Evolutionary conservation across 1,140 invertebrate species (phyloP).

Genomic region (Probaryconus sp.): DNA sequence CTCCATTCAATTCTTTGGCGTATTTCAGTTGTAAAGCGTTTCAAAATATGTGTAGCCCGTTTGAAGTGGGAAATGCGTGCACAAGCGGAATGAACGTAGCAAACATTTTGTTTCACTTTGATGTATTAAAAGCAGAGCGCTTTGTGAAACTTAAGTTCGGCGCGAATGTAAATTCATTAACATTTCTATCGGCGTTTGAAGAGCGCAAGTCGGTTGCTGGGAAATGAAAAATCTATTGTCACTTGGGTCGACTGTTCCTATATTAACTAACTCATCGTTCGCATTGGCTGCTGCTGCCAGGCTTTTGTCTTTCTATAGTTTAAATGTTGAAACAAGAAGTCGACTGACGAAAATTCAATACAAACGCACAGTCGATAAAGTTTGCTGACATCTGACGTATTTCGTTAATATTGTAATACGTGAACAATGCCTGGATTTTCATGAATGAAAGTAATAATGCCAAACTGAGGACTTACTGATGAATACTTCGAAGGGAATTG

Average conservation of each 20-base stretch:
- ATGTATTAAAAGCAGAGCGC: slow-evolving; percentile 14
- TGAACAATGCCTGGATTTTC: slow-evolving; percentile 46
- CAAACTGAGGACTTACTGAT: slow-evolving; percentile 15
- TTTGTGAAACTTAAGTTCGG: not conserved
- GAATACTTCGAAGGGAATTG: slow-evolving; percentile 48
- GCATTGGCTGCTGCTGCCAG: too few relatives aligned
- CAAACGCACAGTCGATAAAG: slow-evolving; percentile 46
- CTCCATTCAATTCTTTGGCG: not conserved
- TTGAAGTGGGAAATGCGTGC: slow-evolving; percentile 22
- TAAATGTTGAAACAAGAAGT: slow-evolving; percentile 55
- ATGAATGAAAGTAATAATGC: slow-evolving; percentile 37
- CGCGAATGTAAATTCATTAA: slow-evolving; percentile 15
- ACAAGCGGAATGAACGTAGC: slow-evolving; percentile 13
- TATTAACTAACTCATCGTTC: too few relatives aligned
- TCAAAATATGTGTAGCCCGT: slow-evolving; percentile 23
- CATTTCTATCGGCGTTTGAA: not conserved
- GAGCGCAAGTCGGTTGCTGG: not conserved
- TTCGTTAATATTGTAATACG: slow-evolving; percentile 53
- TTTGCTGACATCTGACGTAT: slow-evolving; percentile 45
- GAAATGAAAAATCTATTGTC: not conserved
- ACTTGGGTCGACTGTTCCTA: too few relatives aligned
- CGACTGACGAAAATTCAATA: slow-evolving; percentile 44
- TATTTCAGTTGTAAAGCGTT: slow-evolving; percentile 39
- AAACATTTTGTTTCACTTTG: slow-evolving; percentile 13
- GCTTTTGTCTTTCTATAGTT: slow-evolving; percentile 31